These are phyloP conservation scores for Eristalis pertinax DNA, from an alignment of 2,888 invertebrate species.

Conservation along the genomic window DNA sequence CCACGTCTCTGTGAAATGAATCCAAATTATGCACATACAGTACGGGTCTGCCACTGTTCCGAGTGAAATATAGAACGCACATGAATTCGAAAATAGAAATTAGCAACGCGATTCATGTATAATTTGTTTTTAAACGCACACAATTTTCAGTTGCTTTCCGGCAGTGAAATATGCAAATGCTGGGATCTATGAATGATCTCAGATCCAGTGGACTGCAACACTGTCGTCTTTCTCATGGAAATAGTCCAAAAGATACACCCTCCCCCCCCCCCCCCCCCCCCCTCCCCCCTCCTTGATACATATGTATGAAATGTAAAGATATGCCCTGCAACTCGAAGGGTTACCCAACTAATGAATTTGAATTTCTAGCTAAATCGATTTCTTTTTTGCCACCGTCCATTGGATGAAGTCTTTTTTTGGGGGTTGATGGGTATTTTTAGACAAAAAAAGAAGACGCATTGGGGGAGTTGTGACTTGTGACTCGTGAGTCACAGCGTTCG, in stretches of 20 bases:
- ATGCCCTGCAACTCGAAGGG: not conserved
- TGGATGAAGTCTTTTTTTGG: not conserved
- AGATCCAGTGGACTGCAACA: not conserved
- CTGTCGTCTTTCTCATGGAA: not conserved
- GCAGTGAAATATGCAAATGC: not conserved
- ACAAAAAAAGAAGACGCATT: not conserved
- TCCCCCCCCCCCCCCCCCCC: not conserved
- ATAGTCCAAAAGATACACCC: not conserved
- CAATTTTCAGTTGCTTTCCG: not conserved
- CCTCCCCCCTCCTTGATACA: not conserved
- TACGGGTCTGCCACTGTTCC: conserved; percentile 7
- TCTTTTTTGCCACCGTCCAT: not conserved
- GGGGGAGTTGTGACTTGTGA: conserved; percentile 20
- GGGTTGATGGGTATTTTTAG: conserved; percentile 7
- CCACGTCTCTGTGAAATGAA: not conserved
- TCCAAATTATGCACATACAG: not conserved
- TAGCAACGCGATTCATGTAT: conserved; percentile 35
- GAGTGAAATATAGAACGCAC: conserved; percentile 43
- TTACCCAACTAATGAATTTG: not conserved
- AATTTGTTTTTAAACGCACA: not conserved
- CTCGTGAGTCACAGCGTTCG: conserved; percentile 25
- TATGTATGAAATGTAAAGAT: not conserved
- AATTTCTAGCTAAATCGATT: not conserved
- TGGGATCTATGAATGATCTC: not conserved
- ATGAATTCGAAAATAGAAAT: conserved; percentile 50